phyloP scores from a whole-genome alignment of 2,888 invertebrate genomes.

The Dicroscelio sp. region DNA sequence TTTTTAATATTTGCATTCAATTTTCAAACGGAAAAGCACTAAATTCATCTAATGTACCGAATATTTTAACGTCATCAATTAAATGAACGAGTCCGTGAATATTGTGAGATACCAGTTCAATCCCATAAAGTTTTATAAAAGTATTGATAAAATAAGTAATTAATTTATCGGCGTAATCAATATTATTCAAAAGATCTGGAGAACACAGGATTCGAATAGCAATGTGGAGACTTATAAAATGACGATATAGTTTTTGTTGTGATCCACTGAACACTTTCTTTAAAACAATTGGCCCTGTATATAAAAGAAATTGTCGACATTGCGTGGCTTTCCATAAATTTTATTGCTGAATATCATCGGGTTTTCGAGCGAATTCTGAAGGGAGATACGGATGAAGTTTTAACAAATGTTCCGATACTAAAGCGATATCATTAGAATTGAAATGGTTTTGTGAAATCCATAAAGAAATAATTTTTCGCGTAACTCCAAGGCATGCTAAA shows the following conservation, averaged over 20 bases:
- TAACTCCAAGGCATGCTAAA: not conserved
- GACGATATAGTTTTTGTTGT: not conserved
- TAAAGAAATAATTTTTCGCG: not conserved
- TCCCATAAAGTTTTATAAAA: not conserved
- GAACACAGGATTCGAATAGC: constrained; percentile 1
- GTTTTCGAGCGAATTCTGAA: not conserved
- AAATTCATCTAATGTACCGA: too few relatives aligned
- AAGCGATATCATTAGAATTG: not conserved
- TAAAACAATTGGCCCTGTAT: not conserved
- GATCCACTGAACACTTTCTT: not conserved
- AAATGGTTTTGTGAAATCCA: not conserved
- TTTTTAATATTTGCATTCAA: too few relatives aligned
- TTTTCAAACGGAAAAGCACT: too few relatives aligned
- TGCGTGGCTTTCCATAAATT: not conserved
- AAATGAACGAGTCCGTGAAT: too few relatives aligned
- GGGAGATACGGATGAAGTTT: not conserved
- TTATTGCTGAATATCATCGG: not conserved
- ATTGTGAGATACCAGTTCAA: too few relatives aligned
- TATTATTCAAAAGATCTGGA: not conserved
- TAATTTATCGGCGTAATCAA: not conserved
- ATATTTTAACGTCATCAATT: too few relatives aligned
- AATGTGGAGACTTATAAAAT: not conserved
- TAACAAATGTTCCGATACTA: not conserved
- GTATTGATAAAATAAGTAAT: not conserved
- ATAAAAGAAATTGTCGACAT: not conserved